Percentiles rank a stretch among this genome's conserved stretches.
Conservation (phyloP, 2,888 invertebrate species). For the Anaspis maculata region DNA sequence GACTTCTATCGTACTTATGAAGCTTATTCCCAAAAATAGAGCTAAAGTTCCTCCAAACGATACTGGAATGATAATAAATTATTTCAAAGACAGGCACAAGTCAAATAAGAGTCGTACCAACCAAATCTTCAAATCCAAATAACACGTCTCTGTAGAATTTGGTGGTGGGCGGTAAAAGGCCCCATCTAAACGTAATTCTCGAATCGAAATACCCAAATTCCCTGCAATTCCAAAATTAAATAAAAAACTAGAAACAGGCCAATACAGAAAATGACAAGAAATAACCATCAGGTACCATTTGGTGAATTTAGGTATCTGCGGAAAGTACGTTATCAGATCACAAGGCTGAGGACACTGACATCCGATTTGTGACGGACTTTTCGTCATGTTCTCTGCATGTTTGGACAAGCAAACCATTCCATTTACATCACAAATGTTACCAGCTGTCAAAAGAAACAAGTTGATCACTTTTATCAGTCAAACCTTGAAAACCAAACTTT, state of each 20-base stretch:
- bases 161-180: slow-evolving; percentile 47
- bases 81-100: no score
- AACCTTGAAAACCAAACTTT: no score
- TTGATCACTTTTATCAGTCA: not conserved
- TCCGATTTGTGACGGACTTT: slow-evolving; percentile 31
- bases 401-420: slow-evolving; percentile 49
- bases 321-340: slow-evolving; percentile 38
- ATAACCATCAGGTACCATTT: slow-evolving; percentile 34
- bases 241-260: slow-evolving; percentile 1
- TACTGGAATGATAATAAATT: no score
- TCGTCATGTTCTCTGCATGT: slow-evolving; percentile 35
- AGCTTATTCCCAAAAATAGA: slow-evolving; percentile 55
- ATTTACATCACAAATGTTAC: slow-evolving; percentile 43
- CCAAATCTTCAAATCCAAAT: slow-evolving; percentile 55
- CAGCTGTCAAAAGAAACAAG: slow-evolving; percentile 31
- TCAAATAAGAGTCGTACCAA: slow-evolving; percentile 42
- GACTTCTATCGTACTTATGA: slow-evolving; percentile 53
- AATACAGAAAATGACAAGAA: slow-evolving; percentile 1
- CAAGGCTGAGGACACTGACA: slow-evolving; percentile 45
- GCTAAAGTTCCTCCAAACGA: slow-evolving; percentile 57
- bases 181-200: slow-evolving; percentile 46
- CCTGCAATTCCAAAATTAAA: slow-evolving; percentile 20
- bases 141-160: slow-evolving; percentile 53
- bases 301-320: slow-evolving; percentile 35
- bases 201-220: slow-evolving; percentile 38